Evolutionary conservation across 35 echinoderm and acorn worm genomes (phyloP), one percentile per base, ranked within the genome.

Genomic region (Diadema setosum): DNA sequence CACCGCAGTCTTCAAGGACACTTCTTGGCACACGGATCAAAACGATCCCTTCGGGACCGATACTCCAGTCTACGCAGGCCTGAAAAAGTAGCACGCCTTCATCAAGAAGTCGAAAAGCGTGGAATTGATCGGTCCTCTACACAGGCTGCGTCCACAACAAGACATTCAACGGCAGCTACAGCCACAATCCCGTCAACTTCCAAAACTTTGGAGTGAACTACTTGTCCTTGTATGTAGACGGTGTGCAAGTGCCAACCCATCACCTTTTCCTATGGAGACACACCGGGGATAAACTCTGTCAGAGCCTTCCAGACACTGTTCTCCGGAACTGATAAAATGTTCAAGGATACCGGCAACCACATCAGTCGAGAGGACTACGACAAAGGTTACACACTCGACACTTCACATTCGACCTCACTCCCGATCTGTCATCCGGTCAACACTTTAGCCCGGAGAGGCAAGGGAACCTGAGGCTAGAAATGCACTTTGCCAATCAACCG

Each of bases 341-440:
- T 74, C 50, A 70, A 89, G 18, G 92, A 94, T 42, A 43, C 80
- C 21, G 92, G 92, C 1, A 93, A 94, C 23, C 23, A 15, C 20
- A 94, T 94, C 81, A 89, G 50, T 94, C 81, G 87, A 2, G 82
- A 94, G 45, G 87, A 94, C 9, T 90, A 90, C 43, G 14, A 81
- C 65, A 70, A 67, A 76, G 82, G 92, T 12, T 94, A 94, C 87
- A 80, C 85, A 85, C 50, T 94, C 5, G 89, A 89, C 20, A 82
- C n/a, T n/a, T n/a, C n/a, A n/a, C 80, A 6, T 94, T 94, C 45
- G 70, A 90, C 39, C 87, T 94, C 11, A 84, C 85, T 27, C 86
- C 87, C 0, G 86, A 94, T 82, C 60, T 93, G 42, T 83, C 86
- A 17, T 58, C 44, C 14, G 87, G 92, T 5, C 87, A 81, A 11